Percentiles rank a stretch among this genome's conserved stretches.
These are phyloP conservation scores for Rhinoderma darwinii DNA, from an alignment of 2,113 vertebrate genomes.

Conservation along the genomic window DNA sequence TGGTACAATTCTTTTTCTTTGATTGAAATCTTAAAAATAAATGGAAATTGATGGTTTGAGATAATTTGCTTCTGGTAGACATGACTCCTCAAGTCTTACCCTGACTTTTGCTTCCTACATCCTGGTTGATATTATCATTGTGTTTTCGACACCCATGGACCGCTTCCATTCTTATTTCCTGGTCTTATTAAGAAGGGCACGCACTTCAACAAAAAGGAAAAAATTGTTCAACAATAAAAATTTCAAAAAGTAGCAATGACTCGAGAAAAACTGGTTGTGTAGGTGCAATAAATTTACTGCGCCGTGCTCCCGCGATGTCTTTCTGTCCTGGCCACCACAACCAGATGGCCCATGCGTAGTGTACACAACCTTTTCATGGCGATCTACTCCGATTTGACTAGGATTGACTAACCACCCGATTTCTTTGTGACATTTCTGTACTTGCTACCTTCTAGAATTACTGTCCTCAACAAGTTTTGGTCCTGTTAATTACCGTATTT, in stretches of 20 bases:
- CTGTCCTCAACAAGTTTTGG: too few species aligned
- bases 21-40: constrained; percentile 54
- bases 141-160: constrained; percentile 57
- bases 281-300: too few species aligned
- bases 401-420: too few species aligned
- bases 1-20: constrained; percentile 56
- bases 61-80: constrained; percentile 59
- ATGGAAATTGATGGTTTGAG: neutral
- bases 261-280: neutral
- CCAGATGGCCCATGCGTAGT: too few species aligned
- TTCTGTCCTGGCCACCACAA: too few species aligned
- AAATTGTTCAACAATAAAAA: neutral
- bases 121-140: constrained; percentile 50
- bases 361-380: too few species aligned
- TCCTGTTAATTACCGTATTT: too few species aligned
- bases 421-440: too few species aligned
- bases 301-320: too few species aligned
- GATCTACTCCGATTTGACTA: too few species aligned
- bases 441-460: too few species aligned
- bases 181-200: neutral
- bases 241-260: neutral
- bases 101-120: constrained; percentile 64
- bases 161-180: constrained; percentile 45
- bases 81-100: constrained; percentile 60
- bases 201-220: neutral